These are phyloP conservation scores for Geodia barretti DNA, from an alignment of 37 sponge, comb jelly and placozoan genomes.

Conservation along the genomic window DNA sequence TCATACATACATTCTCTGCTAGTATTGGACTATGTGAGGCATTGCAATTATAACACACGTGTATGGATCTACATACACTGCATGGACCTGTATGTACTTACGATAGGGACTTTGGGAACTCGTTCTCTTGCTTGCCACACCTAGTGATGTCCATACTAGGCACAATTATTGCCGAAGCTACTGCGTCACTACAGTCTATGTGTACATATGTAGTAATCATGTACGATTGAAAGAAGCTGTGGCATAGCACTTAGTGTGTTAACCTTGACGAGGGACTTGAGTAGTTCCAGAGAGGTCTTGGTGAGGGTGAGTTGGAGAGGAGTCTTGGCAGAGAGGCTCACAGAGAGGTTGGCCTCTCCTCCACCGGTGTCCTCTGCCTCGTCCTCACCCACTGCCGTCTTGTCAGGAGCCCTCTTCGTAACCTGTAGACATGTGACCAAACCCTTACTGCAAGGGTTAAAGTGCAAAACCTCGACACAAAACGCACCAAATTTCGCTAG, in stretches of 20 bases:
- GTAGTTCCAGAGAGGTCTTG: constrained; percentile 53
- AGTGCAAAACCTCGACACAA: too few species aligned
- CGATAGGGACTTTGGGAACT: too few species aligned
- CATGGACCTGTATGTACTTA: background rate
- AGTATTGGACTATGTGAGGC: too few species aligned
- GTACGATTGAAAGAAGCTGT: background rate
- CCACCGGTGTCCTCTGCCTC: background rate
- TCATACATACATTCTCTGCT: too few species aligned
- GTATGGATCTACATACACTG: background rate
- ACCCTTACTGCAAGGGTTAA: too few species aligned
- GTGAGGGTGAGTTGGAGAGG: constrained; percentile 75
- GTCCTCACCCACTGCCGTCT: background rate
- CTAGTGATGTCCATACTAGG: too few species aligned
- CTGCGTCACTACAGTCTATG: too few species aligned
- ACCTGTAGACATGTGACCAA: too few species aligned
- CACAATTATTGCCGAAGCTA: too few species aligned
- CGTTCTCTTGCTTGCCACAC: too few species aligned
- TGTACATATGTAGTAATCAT: too few species aligned
- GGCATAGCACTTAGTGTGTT: background rate
- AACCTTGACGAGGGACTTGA: constrained; percentile 64
- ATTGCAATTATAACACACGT: background rate
- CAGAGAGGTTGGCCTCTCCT: constrained; percentile 42
- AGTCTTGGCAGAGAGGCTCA: constrained; percentile 27
- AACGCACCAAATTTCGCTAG: too few species aligned
- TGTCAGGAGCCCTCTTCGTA: background rate